Base-by-base conservation (phyloP, 2,888 invertebrate species). In the Nephrotoma guestfalica region DNA sequence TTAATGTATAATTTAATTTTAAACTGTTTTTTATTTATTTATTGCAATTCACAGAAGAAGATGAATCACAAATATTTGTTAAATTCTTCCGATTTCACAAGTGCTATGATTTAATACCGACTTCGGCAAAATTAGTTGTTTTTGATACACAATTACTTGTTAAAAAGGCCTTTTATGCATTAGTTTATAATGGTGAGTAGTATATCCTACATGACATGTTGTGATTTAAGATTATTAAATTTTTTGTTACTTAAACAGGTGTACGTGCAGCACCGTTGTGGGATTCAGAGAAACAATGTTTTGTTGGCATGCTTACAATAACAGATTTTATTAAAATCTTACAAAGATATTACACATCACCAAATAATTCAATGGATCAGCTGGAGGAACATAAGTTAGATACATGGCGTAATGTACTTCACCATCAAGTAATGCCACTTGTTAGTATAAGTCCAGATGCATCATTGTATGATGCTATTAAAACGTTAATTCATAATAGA, bases 11-110 rank as follows among this genome's bases (percentile, higher is more conserved):
- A 83, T 87, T 86, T 42, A 86, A 83, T 87, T 86, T 42, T 83
- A 30, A 30, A 6, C 83, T 40, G 18, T 41, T 57, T 57, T 47
- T 30, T n/a, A 86, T 87, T 86, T 83, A 15, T 45, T 87, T n/a
- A 86, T 11, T 41, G 84, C 41, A 87, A 93, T 87, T 91, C 90
- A 13, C 95, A 98, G 98, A 97, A 93, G 97, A 98, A 92, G 98
- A 98, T 93, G 98, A 98, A 93, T 97, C 97, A 90, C 97, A 98
- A 93, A 98, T 98, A 91, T 98, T 97, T 93, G 97, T 98, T 89
- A 98, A 98, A 92, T 99, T 99, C 94, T 99, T 99, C 95, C 97
- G 98, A 92, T 99, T 98, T 92, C 99, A 99, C 94, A 98, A 98
- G 93, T 99, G 99, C 92, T 99, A 99, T 93, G 99, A 99, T 93